These are phyloP conservation scores for Drosophila birchii DNA, from an alignment of 2,888 invertebrate species.

Conservation along the genomic window DNA sequence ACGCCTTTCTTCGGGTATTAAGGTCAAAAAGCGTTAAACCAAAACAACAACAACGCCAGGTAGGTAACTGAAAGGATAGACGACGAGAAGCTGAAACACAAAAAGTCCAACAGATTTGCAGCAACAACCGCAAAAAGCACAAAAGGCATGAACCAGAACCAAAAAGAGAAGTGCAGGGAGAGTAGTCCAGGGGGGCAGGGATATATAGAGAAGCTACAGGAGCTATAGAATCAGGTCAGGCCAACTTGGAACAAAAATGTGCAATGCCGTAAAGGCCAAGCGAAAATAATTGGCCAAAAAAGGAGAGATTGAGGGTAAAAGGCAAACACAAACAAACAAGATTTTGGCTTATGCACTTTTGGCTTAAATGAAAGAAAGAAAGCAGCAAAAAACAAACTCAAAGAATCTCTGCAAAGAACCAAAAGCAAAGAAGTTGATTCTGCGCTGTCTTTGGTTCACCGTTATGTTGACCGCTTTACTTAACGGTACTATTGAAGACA, in stretches of 20 bases:
- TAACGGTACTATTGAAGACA: slow-evolving; percentile 62
- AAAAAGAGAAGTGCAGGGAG: not conserved
- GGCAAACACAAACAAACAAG: slow-evolving; percentile 32
- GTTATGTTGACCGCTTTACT: slow-evolving; percentile 75
- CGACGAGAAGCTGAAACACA: slow-evolving; percentile 51
- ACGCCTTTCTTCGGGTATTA: slow-evolving; percentile 76
- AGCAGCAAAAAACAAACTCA: slow-evolving; percentile 14
- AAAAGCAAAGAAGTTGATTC: slow-evolving; percentile 27
- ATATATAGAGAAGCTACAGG: slow-evolving; percentile 37
- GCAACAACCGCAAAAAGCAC: slow-evolving; percentile 66
- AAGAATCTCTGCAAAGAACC: slow-evolving; percentile 23
- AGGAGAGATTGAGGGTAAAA: slow-evolving; percentile 6
- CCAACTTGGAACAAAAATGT: slow-evolving; percentile 42
- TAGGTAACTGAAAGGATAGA: slow-evolving; percentile 49
- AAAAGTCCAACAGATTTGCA: slow-evolving; percentile 70
- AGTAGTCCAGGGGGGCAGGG: not conserved
- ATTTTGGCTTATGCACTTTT: slow-evolving; percentile 50
- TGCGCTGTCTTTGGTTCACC: slow-evolving; percentile 51
- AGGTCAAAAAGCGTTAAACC: slow-evolving; percentile 79
- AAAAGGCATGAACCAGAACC: slow-evolving; percentile 54
- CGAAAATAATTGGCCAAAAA: slow-evolving; percentile 54
- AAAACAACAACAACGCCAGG: slow-evolving; percentile 53
- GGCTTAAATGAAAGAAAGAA: slow-evolving; percentile 48
- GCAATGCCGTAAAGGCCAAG: slow-evolving; percentile 54
- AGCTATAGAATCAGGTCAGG: slow-evolving; percentile 72